Conservation (phyloP, 2,888 invertebrate genomes). For the Drosophila koepferae region DNA sequence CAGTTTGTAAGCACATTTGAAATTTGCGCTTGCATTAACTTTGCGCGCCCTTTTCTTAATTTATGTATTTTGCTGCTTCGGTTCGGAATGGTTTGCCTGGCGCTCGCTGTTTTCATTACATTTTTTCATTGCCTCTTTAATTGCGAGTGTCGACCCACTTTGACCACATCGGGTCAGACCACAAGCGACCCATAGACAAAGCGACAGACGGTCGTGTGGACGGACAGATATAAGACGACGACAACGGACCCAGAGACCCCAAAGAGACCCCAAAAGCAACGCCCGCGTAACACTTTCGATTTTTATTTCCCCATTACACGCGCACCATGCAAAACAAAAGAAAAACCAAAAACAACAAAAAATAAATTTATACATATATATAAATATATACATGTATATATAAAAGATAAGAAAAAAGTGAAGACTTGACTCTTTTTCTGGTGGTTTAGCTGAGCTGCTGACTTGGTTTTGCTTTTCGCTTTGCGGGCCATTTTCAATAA, state of each 20-base stretch:
- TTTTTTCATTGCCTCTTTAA: constrained; percentile 66
- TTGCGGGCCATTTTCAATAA: constrained; percentile 26
- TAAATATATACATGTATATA: not conserved
- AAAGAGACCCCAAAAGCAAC: constrained; percentile 45
- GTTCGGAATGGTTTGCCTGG: constrained; percentile 6
- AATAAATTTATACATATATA: no score
- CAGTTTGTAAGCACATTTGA: constrained; percentile 41
- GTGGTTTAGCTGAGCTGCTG: constrained; percentile 22
- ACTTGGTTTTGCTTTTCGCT: constrained; percentile 22
- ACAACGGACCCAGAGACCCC: constrained; percentile 37
- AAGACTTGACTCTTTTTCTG: constrained; percentile 40
- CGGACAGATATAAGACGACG: constrained; percentile 3
- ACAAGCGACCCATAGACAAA: constrained; percentile 16
- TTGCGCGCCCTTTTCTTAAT: constrained; percentile 61
- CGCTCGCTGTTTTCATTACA: constrained; percentile 41
- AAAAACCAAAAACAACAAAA: constrained; percentile 16
- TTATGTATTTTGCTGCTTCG: constrained; percentile 43
- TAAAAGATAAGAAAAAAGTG: constrained; percentile 34
- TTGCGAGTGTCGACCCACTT: constrained; percentile 67
- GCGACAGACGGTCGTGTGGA: constrained; percentile 2
- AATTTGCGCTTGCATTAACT: constrained; percentile 66
- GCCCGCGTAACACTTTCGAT: constrained; percentile 76
- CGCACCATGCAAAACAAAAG: constrained; percentile 39
- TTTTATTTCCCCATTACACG: constrained; percentile 70
- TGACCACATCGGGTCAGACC: constrained; percentile 50